Conservation (phyloP, 2,113 vertebrate genomes). For the Hemiscyllium ocellatum region DNA sequence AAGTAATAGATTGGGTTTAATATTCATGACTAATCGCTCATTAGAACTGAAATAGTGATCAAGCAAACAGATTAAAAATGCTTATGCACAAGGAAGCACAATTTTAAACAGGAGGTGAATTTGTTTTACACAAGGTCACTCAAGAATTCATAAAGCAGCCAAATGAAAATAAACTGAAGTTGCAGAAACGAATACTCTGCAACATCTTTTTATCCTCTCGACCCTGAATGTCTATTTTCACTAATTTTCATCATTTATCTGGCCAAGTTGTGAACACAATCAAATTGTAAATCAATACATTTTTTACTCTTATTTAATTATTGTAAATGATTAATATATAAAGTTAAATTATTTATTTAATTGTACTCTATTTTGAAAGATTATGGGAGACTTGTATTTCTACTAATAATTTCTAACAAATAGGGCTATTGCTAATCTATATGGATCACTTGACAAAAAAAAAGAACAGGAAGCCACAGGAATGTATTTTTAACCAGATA, state of each 20-base stretch:
- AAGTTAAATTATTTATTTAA: neutral
- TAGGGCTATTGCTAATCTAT: neutral
- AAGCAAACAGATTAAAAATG: neutral
- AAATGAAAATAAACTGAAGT: conserved; percentile 14
- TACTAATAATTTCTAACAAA: neutral
- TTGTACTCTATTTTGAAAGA: neutral
- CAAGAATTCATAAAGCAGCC: conserved; percentile 1
- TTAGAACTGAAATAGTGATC: neutral
- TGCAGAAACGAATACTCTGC: neutral
- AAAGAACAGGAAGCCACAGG: neutral
- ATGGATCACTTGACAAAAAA: neutral
- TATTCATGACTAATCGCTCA: neutral
- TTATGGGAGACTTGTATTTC: neutral
- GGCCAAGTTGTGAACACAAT: neutral
- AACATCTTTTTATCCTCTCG: neutral
- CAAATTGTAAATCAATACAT: neutral
- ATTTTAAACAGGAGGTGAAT: neutral
- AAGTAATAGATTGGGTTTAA: neutral
- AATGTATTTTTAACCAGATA: neutral
- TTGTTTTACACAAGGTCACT: neutral
- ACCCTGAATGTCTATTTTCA: neutral
- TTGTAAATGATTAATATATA: neutral
- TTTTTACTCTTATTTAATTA: neutral
- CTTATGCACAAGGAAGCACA: neutral
- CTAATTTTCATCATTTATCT: neutral